Conservation (phyloP, 2,113 vertebrate genomes). For the Sceloporus tristichus region DNA sequence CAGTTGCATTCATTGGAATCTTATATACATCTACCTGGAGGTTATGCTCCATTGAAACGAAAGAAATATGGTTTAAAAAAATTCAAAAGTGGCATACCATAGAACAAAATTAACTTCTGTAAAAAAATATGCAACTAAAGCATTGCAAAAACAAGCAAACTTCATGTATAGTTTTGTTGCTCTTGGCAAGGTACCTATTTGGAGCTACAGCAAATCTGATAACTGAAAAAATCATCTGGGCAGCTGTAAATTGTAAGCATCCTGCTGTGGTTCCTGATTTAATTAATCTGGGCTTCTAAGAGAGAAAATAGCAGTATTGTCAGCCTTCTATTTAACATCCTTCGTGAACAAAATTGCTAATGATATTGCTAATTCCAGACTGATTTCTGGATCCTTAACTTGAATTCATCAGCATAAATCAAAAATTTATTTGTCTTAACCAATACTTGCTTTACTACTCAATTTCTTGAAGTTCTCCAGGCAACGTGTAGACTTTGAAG, state of each 20-base stretch:
- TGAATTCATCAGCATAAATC: conserved; percentile 46
- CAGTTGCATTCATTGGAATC: too few species aligned
- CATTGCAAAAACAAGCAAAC: not conserved
- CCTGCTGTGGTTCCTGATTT: conserved; percentile 39
- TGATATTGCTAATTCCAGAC: conserved; percentile 18
- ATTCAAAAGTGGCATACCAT: not conserved
- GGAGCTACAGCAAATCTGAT: conserved; percentile 14
- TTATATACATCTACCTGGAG: not conserved
- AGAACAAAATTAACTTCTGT: not conserved
- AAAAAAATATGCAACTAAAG: not conserved
- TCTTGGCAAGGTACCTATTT: accelerated
- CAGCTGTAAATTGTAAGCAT: conserved; percentile 34
- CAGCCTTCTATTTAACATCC: conserved; percentile 28
- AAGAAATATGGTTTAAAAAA: too few species aligned
- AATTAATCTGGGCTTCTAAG: conserved; percentile 51
- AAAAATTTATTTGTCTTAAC: conserved; percentile 59
- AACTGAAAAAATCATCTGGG: not conserved
- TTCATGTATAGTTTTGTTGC: not conserved
- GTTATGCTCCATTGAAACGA: not conserved
- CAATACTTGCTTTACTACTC: conserved; percentile 46
- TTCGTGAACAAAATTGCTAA: conserved; percentile 43
- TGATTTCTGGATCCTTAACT: conserved; percentile 50
- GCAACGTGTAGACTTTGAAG: conserved; percentile 28
- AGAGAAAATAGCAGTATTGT: conserved; percentile 16
- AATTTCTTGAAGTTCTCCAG: conserved; percentile 29